phyloP scores from a whole-genome alignment of 1,140 invertebrate genomes.

The Magallana ariakensis region DNA sequence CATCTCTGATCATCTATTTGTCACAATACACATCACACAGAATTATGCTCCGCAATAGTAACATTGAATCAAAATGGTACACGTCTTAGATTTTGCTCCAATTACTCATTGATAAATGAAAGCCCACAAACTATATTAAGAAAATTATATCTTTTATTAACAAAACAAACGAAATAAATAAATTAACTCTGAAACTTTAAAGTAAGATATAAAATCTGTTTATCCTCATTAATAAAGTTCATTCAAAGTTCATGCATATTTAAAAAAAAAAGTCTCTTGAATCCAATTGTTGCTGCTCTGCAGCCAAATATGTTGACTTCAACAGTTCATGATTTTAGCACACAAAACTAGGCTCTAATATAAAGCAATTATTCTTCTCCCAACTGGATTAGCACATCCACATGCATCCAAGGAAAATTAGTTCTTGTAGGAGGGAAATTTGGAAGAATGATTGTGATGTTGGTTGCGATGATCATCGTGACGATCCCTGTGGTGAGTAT shows the following conservation, averaged over 20 bases:
- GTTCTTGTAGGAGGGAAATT: not conserved
- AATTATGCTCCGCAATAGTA: too few species aligned
- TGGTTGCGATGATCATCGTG: not conserved
- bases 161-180: not conserved
- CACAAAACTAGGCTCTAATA: not conserved
- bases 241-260: not conserved
- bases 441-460: conserved; percentile 20
- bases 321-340: not conserved
- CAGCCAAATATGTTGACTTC: not conserved
- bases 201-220: not conserved
- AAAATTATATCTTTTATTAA: conserved; percentile 11
- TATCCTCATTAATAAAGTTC: not conserved
- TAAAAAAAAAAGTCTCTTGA: too few species aligned
- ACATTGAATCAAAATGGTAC: too few species aligned
- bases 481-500: conserved; percentile 12
- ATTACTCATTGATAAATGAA: not conserved
- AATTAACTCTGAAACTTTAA: not conserved
- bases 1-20: too few species aligned
- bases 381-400: not conserved
- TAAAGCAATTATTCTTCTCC: not conserved
- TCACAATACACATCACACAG: too few species aligned
- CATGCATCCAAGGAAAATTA: conserved; percentile 10
- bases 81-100: not conserved
- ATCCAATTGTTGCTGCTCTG: not conserved
- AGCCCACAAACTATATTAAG: conserved; percentile 35